Percentiles rank a stretch among this genome's conserved stretches.
These are phyloP conservation scores for Chaenogobius annularis DNA, from an alignment of 2,113 vertebrate genomes.

Conservation along the genomic window DNA sequence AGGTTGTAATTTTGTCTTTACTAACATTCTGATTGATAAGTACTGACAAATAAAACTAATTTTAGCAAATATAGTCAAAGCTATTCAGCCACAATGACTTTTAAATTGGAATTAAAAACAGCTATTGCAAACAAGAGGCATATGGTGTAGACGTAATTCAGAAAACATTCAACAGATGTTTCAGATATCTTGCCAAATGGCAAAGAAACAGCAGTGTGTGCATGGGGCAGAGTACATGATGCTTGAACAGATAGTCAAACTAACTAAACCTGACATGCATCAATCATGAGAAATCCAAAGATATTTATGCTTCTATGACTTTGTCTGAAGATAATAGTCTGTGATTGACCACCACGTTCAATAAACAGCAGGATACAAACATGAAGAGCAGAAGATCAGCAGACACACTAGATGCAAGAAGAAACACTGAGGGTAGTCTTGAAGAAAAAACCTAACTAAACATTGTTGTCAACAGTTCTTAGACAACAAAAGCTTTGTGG, in stretches of 20 bases:
- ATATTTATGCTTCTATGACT: conserved; percentile 13
- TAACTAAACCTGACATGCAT: not conserved
- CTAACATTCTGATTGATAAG: not conserved
- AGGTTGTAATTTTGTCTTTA: not conserved
- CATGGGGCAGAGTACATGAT: not conserved
- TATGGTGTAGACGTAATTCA: not conserved
- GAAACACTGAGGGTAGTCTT: not conserved
- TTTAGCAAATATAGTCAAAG: no score
- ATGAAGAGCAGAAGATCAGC: conserved; percentile 13
- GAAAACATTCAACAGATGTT: conserved; percentile 2
- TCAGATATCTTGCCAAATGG: not conserved
- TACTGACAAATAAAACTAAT: not conserved
- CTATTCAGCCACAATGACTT: not conserved
- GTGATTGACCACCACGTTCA: conserved; percentile 38
- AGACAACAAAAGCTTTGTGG: not conserved
- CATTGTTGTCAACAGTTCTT: not conserved
- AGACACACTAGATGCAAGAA: not conserved
- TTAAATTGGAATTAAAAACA: not conserved
- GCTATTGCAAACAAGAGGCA: not conserved
- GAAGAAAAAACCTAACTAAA: not conserved
- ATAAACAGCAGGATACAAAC: conserved; percentile 16
- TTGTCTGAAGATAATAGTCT: not conserved
- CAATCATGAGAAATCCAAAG: conserved; percentile 21
- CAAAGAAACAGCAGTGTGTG: not conserved
- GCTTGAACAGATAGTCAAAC: conserved; percentile 7